These are phyloP conservation scores for Grammomys dolichurus DNA, from an alignment of 2,113 vertebrate genomes.

Conservation along the genomic window DNA sequence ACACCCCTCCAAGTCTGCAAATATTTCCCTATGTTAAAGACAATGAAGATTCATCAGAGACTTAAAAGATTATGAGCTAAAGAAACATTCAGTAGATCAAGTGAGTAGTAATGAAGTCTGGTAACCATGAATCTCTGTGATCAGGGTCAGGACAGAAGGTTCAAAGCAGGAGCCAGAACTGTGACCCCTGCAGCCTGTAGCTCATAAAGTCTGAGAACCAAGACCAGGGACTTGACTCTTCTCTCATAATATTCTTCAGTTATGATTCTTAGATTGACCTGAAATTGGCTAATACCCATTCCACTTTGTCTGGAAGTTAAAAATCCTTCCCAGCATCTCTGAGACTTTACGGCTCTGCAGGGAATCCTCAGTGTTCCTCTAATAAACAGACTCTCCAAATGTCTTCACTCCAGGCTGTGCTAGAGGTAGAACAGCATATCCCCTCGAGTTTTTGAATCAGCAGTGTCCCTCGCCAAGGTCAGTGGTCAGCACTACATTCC, in stretches of 20 bases:
- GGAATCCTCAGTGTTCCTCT: background rate
- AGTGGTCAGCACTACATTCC: background rate
- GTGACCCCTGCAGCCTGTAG: accelerated
- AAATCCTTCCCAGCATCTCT: background rate
- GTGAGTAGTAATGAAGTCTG: background rate
- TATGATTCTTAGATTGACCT: background rate
- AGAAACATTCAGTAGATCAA: background rate
- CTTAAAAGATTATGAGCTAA: background rate
- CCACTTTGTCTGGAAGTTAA: background rate
- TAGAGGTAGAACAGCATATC: background rate
- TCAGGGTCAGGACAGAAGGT: background rate
- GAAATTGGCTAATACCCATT: background rate
- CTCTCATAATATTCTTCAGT: background rate
- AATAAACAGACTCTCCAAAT: background rate
- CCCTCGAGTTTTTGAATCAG: background rate
- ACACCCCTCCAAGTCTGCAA: background rate
- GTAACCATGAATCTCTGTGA: background rate
- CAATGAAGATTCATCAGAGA: background rate
- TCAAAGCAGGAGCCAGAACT: accelerated
- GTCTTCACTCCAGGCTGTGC: background rate
- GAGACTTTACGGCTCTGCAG: background rate
- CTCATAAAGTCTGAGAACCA: background rate
- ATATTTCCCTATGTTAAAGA: background rate
- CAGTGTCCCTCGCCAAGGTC: background rate
- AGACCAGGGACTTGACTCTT: background rate